These are phyloP conservation scores for Oreochromis tanganicae DNA, from an alignment of 2,113 vertebrate genomes.

Conservation along the genomic window DNA sequence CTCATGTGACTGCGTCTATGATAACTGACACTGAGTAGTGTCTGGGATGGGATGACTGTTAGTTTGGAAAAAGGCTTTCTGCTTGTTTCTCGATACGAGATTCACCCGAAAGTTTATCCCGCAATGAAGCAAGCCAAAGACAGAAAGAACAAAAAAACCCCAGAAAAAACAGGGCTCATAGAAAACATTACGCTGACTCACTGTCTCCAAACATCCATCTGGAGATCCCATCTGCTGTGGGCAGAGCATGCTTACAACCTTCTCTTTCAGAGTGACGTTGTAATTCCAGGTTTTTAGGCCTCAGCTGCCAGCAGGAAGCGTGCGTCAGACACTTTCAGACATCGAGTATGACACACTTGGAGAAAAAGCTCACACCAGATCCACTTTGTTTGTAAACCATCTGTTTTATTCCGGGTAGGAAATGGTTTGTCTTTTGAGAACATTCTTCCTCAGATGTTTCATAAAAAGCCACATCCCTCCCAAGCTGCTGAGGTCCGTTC, in stretches of 20 bases:
- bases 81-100: background rate
- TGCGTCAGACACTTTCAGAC: background rate
- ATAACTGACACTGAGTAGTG: background rate
- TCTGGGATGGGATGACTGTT: background rate
- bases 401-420: background rate
- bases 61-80: background rate
- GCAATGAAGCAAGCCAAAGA: background rate
- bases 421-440: background rate
- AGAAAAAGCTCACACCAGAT: background rate
- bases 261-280: background rate
- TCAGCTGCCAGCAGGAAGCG: background rate
- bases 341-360: background rate
- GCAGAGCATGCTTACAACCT: background rate
- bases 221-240: background rate
- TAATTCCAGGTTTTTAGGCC: background rate
- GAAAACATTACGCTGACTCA: background rate
- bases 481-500: background rate
- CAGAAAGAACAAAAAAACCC: accelerated
- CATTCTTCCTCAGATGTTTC: background rate
- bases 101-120: background rate
- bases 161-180: background rate
- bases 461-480: background rate
- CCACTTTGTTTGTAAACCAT: background rate
- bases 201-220: background rate
- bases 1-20: background rate